Percentiles rank a stretch among this genome's conserved stretches.
These are phyloP conservation scores for Globodera rostochiensis DNA, from an alignment of 1,140 invertebrate genomes.

Conservation along the genomic window DNA sequence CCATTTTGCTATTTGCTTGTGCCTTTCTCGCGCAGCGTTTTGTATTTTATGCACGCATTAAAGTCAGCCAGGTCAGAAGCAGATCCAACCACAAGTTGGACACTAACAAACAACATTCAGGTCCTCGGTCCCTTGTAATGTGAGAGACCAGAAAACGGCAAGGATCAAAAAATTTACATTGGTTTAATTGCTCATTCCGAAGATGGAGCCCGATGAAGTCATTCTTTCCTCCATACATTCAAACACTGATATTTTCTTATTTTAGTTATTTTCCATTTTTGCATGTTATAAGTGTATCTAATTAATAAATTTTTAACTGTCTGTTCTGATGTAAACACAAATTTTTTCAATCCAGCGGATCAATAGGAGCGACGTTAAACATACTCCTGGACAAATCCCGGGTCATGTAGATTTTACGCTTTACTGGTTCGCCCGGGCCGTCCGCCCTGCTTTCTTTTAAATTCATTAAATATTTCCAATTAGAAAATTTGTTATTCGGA, in stretches of 20 bases:
- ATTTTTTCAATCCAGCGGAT: no score
- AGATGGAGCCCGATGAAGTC: neutral
- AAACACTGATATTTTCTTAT: neutral
- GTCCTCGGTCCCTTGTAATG: conserved; percentile 24
- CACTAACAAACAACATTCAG: neutral
- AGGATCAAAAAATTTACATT: neutral
- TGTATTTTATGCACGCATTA: conserved; percentile 40
- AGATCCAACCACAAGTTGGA: neutral
- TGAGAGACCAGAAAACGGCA: neutral
- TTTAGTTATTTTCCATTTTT: neutral
- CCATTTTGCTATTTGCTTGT: conserved; percentile 8
- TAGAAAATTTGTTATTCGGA: no score
- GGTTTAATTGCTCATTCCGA: conserved; percentile 10
- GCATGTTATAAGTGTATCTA: no score
- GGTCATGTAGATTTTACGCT: no score
- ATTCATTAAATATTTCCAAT: no score
- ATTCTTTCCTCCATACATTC: neutral
- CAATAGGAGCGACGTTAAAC: no score
- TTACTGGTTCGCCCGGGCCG: no score
- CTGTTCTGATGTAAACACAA: no score
- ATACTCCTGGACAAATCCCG: no score
- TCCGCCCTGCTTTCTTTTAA: no score
- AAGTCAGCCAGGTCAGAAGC: conserved; percentile 44
- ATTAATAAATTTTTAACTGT: no score
- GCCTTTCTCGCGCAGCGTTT: conserved; percentile 41